These are phyloP conservation scores for Napeogenes sylphis DNA, from an alignment of 2,888 invertebrate species.

Conservation along the genomic window DNA sequence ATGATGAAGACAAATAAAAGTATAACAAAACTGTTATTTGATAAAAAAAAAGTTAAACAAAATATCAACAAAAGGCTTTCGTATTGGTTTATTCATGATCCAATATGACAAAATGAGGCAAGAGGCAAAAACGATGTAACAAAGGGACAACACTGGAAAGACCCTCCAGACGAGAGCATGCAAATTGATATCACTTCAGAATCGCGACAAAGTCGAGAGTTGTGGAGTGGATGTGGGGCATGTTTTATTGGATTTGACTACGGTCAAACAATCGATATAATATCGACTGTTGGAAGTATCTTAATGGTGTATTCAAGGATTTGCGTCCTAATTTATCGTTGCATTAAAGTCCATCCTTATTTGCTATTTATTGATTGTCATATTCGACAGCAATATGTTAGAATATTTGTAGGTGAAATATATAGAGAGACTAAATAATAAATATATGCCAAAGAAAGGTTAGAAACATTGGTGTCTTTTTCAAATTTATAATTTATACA, in stretches of 20 bases:
- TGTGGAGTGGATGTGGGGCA: conserved; percentile 24
- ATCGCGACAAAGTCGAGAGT: conserved; percentile 50
- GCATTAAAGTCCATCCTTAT: too few species aligned
- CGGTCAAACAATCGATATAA: conserved; percentile 23
- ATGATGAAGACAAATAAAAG: neutral
- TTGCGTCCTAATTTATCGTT: neutral
- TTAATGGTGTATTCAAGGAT: neutral
- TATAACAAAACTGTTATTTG: neutral
- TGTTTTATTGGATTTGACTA: conserved; percentile 27
- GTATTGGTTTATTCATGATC: conserved; percentile 25
- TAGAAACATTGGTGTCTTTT: too few species aligned
- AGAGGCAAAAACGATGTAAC: conserved; percentile 59
- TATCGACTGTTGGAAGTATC: neutral
- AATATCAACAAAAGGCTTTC: conserved; percentile 20
- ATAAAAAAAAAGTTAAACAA: neutral
- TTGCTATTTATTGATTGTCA: too few species aligned
- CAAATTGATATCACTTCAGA: conserved; percentile 67
- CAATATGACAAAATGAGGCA: conserved; percentile 40
- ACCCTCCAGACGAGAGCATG: conserved; percentile 57
- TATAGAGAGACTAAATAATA: too few species aligned
- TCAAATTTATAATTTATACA: too few species aligned
- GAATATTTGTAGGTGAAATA: too few species aligned
- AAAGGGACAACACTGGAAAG: conserved; percentile 62
- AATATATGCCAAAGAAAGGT: too few species aligned
- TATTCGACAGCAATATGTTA: too few species aligned